Conservation (phyloP, 2,888 invertebrate species). For the Priocnemis perturbator region DNA sequence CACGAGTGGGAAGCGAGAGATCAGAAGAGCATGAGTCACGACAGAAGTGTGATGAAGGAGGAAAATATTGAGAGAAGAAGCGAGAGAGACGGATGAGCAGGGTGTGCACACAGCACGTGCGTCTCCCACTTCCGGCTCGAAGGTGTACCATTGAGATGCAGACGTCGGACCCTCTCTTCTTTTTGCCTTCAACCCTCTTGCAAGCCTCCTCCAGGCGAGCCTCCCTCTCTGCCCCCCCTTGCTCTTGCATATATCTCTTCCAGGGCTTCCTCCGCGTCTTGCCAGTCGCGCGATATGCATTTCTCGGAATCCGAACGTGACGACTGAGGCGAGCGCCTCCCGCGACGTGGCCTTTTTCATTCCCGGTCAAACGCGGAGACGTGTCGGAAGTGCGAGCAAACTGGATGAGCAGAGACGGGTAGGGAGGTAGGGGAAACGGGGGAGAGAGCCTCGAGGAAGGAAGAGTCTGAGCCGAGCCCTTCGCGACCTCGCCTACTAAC, state of each 20-base stretch:
- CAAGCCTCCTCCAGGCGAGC: constrained; percentile 8
- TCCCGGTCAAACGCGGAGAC: neutral
- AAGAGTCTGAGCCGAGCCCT: no score
- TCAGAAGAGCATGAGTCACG: no score
- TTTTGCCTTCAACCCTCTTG: constrained; percentile 16
- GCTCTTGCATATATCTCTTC: no score
- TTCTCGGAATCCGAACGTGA: constrained; percentile 28
- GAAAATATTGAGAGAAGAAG: no score
- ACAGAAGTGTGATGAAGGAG: no score
- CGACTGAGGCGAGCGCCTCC: constrained; percentile 1
- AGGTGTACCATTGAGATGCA: constrained; percentile 44
- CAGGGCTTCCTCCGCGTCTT: neutral
- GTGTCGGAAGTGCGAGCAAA: constrained; percentile 6
- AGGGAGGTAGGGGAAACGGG: neutral
- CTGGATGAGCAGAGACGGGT: neutral
- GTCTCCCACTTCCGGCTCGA: constrained; percentile 18
- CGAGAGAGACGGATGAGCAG: constrained; percentile 12
- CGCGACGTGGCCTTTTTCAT: constrained; percentile 4
- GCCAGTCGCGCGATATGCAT: constrained; percentile 22
- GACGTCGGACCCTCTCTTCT: constrained; percentile 26
- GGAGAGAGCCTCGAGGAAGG: neutral
- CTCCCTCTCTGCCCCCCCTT: neutral
- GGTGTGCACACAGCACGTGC: constrained; percentile 13
- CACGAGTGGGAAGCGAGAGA: no score
- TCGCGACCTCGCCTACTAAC: no score